Percentiles rank a stretch among this genome's conserved stretches.
These are phyloP conservation scores for Brachionus sp. DNA, from an alignment of 1,140 invertebrate genomes.

Conservation along the genomic window DNA sequence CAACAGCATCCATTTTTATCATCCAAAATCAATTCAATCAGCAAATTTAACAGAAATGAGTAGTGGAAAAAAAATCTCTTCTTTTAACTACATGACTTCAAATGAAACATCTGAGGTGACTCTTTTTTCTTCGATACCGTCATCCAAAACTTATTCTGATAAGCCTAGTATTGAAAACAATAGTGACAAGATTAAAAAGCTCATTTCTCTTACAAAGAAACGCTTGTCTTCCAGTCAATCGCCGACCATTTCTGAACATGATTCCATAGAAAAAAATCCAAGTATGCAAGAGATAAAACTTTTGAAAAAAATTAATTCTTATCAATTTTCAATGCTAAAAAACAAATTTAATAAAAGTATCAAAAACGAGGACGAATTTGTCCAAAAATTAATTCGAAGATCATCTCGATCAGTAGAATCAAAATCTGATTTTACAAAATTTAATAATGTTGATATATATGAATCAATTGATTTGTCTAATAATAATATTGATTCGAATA, in stretches of 20 bases:
- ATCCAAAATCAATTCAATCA: slow-evolving; percentile 34
- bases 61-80: slow-evolving; percentile 16
- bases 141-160: neutral
- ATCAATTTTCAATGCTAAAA: slow-evolving; percentile 8
- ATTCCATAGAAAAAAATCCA: neutral
- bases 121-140: neutral
- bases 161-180: neutral
- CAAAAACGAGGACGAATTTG: neutral
- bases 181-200: neutral
- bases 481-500: neutral
- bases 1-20: slow-evolving; percentile 45
- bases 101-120: slow-evolving; percentile 17
- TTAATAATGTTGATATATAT: slow-evolving; percentile 34
- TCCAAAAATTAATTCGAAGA: neutral
- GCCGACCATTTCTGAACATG: neutral
- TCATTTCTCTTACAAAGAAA: neutral
- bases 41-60: slow-evolving; percentile 21
- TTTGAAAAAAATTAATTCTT: slow-evolving; percentile 23
- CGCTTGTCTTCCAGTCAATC: neutral
- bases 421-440: neutral
- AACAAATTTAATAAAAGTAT: slow-evolving; percentile 15
- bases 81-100: neutral
- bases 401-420: neutral
- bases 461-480: slow-evolving; percentile 26
- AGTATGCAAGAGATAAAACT: neutral